Evolutionary conservation across 2,113 vertebrate species (phyloP).

Genomic region (Anser brachyrhynchus): DNA sequence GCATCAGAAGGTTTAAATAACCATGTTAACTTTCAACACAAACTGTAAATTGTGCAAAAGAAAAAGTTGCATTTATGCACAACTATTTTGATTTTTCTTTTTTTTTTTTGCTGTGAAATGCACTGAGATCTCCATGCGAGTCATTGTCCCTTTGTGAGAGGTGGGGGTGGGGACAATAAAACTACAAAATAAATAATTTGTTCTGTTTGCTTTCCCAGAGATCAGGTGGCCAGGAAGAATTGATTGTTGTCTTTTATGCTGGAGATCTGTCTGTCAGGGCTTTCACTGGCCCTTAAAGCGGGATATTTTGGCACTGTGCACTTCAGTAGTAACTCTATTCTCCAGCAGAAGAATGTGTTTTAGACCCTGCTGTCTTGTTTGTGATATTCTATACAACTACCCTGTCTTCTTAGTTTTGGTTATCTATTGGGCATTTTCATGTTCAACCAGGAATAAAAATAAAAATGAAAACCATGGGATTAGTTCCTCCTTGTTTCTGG

Average conservation of each 20-base stretch:
- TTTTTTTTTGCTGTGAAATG: slow-evolving; percentile 83
- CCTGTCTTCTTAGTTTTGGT: slow-evolving; percentile 8
- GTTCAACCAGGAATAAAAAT: slow-evolving; percentile 49
- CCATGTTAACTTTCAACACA: slow-evolving; percentile 61
- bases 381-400: neutral
- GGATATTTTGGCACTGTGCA: neutral
- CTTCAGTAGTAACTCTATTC: neutral
- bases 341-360: neutral
- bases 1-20: slow-evolving; percentile 61
- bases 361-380: slow-evolving; percentile 1
- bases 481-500: neutral
- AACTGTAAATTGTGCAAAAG: slow-evolving; percentile 60
- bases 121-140: slow-evolving; percentile 87
- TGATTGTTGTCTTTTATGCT: neutral
- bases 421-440: slow-evolving; percentile 18
- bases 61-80: slow-evolving; percentile 67
- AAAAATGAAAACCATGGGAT: neutral
- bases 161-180: slow-evolving; percentile 78
- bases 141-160: slow-evolving; percentile 80
- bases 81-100: slow-evolving; percentile 74
- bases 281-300: neutral
- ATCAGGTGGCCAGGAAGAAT: slow-evolving; percentile 2
- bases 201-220: slow-evolving; percentile 68
- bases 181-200: slow-evolving; percentile 61
- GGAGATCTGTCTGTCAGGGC: neutral